Conservation (phyloP, 2,888 invertebrate genomes). For the Sminthurides aquaticus region DNA sequence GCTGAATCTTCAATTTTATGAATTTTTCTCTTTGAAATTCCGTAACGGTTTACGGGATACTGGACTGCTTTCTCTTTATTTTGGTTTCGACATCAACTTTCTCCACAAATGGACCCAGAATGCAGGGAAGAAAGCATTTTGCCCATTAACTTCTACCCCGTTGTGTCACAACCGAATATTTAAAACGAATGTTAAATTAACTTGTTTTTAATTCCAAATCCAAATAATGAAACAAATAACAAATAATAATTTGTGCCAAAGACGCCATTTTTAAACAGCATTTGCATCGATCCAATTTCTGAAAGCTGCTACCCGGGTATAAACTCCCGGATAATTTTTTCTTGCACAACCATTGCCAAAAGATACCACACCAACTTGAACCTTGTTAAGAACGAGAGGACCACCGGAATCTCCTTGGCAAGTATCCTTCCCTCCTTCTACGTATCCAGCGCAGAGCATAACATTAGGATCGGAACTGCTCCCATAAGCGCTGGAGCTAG, state of each 20-base stretch:
- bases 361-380: neutral
- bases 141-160: too few relatives aligned
- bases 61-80: too few relatives aligned
- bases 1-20: too few relatives aligned
- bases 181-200: too few relatives aligned
- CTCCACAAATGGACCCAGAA: too few relatives aligned
- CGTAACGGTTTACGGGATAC: too few relatives aligned
- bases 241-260: neutral
- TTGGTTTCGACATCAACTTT: too few relatives aligned
- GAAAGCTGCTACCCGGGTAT: neutral
- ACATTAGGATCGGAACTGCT: neutral
- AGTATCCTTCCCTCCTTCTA: neutral
- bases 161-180: too few relatives aligned
- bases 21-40: too few relatives aligned
- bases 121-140: too few relatives aligned
- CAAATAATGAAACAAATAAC: constrained; percentile 2
- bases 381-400: too few relatives aligned
- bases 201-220: neutral
- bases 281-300: neutral
- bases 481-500: neutral
- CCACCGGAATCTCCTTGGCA: neutral
- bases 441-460: neutral
- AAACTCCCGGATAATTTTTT: neutral
- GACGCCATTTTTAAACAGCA: too few relatives aligned
- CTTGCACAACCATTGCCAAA: neutral